These are phyloP conservation scores for Globodera rostochiensis DNA, from an alignment of 1,140 invertebrate genomes.

Conservation along the genomic window DNA sequence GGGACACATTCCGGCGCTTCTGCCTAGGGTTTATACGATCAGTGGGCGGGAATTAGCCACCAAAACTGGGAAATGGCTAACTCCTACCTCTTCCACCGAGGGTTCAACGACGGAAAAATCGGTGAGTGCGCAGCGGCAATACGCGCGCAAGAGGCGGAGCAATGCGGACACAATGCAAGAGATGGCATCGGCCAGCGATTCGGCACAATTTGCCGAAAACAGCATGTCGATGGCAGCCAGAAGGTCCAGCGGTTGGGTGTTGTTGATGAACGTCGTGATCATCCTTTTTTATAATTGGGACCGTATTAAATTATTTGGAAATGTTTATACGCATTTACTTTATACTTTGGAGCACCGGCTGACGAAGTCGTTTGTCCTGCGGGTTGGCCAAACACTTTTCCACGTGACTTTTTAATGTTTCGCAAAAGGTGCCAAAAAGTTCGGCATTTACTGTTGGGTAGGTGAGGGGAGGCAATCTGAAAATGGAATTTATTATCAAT, in stretches of 20 bases:
- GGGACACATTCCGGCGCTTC: neutral
- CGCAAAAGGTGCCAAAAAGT: constrained; percentile 34
- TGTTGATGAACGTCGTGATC: constrained; percentile 41
- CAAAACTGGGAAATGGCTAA: no score
- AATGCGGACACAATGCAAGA: constrained; percentile 33
- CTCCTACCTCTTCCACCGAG: neutral
- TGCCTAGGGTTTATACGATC: no score
- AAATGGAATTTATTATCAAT: neutral
- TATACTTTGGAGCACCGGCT: constrained; percentile 26
- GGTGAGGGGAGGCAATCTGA: constrained; percentile 3
- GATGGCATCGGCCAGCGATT: constrained; percentile 21
- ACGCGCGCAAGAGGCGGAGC: constrained; percentile 30
- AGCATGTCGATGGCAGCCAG: constrained; percentile 32
- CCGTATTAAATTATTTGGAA: neutral
- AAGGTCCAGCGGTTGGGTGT: constrained; percentile 34
- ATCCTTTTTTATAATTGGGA: constrained; percentile 6
- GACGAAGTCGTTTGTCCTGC: constrained; percentile 21
- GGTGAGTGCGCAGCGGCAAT: constrained; percentile 38
- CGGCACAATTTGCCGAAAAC: constrained; percentile 5
- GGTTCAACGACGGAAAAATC: constrained; percentile 36
- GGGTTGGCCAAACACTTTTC: constrained; percentile 34
- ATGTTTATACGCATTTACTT: constrained; percentile 2
- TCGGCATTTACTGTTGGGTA: constrained; percentile 29
- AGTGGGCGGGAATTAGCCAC: no score
- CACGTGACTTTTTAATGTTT: constrained; percentile 32